Percentiles rank a stretch among this genome's conserved stretches.
Conservation (phyloP, 2,888 invertebrate species). For the Willowsia nigromaculata region DNA sequence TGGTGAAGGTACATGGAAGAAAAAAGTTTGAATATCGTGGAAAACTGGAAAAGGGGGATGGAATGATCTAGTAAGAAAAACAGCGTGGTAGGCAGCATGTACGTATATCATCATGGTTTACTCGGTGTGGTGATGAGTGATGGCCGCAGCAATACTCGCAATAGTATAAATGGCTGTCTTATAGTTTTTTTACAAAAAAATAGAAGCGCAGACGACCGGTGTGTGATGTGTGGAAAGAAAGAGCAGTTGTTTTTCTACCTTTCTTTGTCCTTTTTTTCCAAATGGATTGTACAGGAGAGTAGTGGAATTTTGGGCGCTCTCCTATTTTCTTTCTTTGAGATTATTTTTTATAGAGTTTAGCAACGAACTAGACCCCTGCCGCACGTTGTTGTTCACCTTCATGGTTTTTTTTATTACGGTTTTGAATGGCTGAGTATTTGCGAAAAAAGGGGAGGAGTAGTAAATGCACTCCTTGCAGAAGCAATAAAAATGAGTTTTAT, state of each 20-base stretch:
- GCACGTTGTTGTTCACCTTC: background rate
- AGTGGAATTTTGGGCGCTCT: background rate
- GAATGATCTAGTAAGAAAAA: slow-evolving; percentile 30
- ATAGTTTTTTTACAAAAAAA: background rate
- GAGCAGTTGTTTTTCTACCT: background rate
- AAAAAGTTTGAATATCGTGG: background rate
- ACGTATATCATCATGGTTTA: background rate
- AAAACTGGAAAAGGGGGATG: background rate
- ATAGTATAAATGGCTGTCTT: background rate
- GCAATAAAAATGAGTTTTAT: background rate
- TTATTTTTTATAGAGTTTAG: background rate
- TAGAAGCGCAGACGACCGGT: background rate
- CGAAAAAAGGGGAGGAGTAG: slow-evolving; percentile 25
- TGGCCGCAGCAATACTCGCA: background rate
- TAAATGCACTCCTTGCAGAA: slow-evolving; percentile 3
- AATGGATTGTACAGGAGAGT: background rate
- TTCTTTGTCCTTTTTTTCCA: slow-evolving; percentile 6
- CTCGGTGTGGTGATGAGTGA: background rate
- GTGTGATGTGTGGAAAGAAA: background rate
- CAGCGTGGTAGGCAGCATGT: background rate
- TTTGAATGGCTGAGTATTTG: background rate
- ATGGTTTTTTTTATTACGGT: background rate
- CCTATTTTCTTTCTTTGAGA: background rate
- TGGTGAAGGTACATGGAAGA: background rate
- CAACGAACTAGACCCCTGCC: background rate